phyloP scores from a whole-genome alignment of 1,140 invertebrate species.

The Diploscapter pachys region DNA sequence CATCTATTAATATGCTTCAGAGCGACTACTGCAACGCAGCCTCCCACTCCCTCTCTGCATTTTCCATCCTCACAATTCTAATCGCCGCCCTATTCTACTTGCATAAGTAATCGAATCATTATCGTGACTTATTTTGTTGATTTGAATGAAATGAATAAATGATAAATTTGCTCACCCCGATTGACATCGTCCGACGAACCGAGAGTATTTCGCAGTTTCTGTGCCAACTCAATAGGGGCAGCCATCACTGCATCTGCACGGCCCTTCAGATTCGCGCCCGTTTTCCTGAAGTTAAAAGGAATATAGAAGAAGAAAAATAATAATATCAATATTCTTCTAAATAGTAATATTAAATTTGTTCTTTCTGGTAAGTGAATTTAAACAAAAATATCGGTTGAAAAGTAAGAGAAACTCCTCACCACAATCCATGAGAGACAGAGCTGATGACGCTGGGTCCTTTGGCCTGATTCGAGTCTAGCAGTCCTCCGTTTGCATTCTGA shows the following conservation, averaged over 20 bases:
- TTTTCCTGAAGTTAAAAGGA: constrained; percentile 22
- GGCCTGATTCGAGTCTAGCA: no score
- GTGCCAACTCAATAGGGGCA: constrained; percentile 26
- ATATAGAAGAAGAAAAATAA: neutral
- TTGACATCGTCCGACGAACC: constrained; percentile 28
- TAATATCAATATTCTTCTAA: neutral
- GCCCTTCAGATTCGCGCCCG: constrained; percentile 25
- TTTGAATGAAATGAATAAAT: neutral
- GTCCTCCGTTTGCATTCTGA: no score
- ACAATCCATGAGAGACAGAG: constrained; percentile 4
- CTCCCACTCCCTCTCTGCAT: no score
- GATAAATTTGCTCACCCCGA: neutral
- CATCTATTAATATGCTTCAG: no score
- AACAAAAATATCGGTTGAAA: no score
- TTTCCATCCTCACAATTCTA: no score
- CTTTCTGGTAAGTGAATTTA: no score
- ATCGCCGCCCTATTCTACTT: no score
- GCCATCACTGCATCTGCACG: constrained; percentile 21
- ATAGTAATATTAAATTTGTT: no score
- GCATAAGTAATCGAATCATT: no score
- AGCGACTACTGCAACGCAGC: no score
- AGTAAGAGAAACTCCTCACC: neutral
- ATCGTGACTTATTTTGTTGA: no score
- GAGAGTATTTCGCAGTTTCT: constrained; percentile 11
- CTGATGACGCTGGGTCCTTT: neutral